These are phyloP conservation scores for Ptilonorhynchus violaceus DNA, from an alignment of 2,113 vertebrate genomes.

Conservation along the genomic window DNA sequence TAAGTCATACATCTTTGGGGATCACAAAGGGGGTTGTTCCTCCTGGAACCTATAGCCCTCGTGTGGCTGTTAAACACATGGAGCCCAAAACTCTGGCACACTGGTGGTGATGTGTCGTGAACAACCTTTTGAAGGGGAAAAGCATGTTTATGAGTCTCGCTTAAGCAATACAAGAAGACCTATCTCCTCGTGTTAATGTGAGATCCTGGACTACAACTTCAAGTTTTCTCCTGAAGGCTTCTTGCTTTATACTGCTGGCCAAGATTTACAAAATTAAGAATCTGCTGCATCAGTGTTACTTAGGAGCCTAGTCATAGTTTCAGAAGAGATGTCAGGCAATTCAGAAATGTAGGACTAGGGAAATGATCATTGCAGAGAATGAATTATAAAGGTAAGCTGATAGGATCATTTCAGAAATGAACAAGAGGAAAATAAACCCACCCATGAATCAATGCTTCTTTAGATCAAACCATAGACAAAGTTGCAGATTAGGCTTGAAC, in stretches of 20 bases:
- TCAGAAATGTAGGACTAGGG: neutral
- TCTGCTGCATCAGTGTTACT: neutral
- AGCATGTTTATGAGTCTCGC: neutral
- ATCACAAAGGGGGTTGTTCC: neutral
- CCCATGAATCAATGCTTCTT: neutral
- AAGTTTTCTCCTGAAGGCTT: neutral
- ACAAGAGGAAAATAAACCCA: neutral
- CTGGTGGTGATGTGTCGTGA: neutral
- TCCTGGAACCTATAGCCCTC: neutral
- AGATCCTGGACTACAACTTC: neutral
- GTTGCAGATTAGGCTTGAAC: neutral
- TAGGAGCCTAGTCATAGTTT: neutral
- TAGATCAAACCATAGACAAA: neutral
- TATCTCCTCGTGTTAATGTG: constrained; percentile 16
- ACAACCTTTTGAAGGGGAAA: neutral
- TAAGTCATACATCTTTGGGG: neutral
- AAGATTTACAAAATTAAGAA: neutral
- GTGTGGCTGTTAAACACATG: neutral
- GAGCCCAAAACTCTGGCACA: neutral
- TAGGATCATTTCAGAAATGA: neutral
- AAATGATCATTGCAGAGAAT: neutral
- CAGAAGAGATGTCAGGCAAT: neutral
- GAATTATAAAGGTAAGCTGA: neutral
- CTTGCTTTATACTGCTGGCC: neutral
- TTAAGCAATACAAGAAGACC: neutral